Percentiles rank a stretch among this genome's conserved stretches.
These are phyloP conservation scores for Pammene aurita DNA, from an alignment of 2,888 invertebrate genomes.

Conservation along the genomic window DNA sequence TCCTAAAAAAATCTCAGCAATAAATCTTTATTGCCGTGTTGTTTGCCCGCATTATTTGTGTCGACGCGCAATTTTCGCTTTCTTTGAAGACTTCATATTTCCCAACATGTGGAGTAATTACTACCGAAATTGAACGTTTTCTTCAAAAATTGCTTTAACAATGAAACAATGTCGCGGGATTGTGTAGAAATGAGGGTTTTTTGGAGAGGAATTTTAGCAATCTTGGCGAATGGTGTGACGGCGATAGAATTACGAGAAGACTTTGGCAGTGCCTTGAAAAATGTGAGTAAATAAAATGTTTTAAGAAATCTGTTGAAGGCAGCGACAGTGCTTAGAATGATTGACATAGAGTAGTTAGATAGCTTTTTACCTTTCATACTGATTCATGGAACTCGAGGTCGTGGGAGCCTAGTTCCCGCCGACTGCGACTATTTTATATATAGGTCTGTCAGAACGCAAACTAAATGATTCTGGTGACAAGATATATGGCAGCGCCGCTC, in stretches of 20 bases:
- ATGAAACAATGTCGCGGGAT: constrained; percentile 35
- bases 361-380: too few species aligned
- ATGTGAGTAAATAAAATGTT: neutral
- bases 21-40: constrained; percentile 80
- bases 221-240: neutral
- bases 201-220: constrained; percentile 5
- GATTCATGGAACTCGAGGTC: too few species aligned
- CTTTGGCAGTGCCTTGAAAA: neutral
- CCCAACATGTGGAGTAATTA: constrained; percentile 60
- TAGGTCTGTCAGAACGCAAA: too few species aligned
- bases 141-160: constrained; percentile 41
- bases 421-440: too few species aligned
- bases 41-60: constrained; percentile 77
- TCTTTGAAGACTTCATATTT: constrained; percentile 74
- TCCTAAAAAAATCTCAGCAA: constrained; percentile 70
- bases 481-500: too few species aligned
- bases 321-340: too few species aligned
- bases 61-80: constrained; percentile 70
- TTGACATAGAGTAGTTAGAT: too few species aligned
- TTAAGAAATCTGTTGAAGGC: neutral
- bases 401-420: too few species aligned
- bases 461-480: too few species aligned
- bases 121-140: constrained; percentile 47
- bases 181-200: neutral
- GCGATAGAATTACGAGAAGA: neutral